Base-by-base conservation (phyloP, 2,797 vertebrate genomes). In the Orientallactaga sibirica region DNA sequence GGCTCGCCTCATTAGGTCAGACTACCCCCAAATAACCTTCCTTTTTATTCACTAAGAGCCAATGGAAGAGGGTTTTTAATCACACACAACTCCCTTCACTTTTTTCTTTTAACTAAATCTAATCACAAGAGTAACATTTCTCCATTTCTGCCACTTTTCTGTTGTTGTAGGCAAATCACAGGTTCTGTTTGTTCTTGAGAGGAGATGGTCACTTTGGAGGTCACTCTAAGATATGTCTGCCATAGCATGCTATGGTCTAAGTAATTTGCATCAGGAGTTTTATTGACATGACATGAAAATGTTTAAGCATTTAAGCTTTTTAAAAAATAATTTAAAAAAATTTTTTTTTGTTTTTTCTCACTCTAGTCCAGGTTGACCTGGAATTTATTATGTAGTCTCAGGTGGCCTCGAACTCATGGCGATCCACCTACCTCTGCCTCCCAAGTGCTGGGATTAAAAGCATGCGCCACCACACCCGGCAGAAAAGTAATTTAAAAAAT, bases 41-140 rank as follows among this genome's bases (percentile, higher is more conserved):
- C 29, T 90, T 92, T 93, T 90, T 87, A 78, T 74, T 77, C 80
- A 62, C n/a, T 79, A 85, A 52, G 67, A 74, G 84, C 43, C 70
- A 71, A 12, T 43, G 67, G 52, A 75, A 86, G n/a, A 62, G 25
- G 12, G 78, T 80, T 27, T 94, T 84, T 29, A 70, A 85, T 78
- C 58, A 74, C 43, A 70, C 16, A 29, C 41, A 62, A 83, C 43
- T 68, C 15, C 55, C 25, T 86, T 92, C 22, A 22, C 43, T 25
- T 78, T 90, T 89, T 16, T 58, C 1, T 2, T 61, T 9, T 43
- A 85, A n/a, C 2, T 5, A 67, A 87, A 68, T 14, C 27, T 75
- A 37, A 29, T 90, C 48, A 68, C 3, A 27, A 81, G n/a, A 71
- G 37, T 67, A 62, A 64, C 37, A 41, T 88, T 24, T 71, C 19